Evolutionary conservation across 1,140 invertebrate species (phyloP).

Genomic region (Liolophura sinensis): DNA sequence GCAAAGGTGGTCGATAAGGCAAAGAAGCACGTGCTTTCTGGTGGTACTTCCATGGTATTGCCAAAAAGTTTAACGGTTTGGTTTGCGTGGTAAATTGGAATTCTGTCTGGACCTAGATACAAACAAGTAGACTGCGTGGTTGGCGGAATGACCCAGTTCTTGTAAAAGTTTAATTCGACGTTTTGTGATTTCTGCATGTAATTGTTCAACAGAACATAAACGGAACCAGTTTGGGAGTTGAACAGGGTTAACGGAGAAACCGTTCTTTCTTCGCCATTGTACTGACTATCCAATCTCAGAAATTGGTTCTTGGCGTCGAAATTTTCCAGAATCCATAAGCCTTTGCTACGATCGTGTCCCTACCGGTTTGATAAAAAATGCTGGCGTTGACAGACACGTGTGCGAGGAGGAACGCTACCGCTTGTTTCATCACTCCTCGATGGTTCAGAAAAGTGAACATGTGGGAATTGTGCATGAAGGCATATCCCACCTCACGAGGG

Average conservation of each 20-base stretch:
- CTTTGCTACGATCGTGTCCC: conserved; percentile 1
- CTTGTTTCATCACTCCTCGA: conserved; percentile 9
- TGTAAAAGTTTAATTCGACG: conserved; percentile 7
- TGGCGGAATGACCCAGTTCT: conserved; percentile 6
- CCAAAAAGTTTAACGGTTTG: no score
- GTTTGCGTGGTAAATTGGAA: no score
- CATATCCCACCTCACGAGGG: conserved; percentile 10
- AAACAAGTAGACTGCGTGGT: conserved; percentile 4
- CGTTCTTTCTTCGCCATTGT: conserved; percentile 7
- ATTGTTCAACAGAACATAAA: conserved; percentile 10
- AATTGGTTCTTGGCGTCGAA: conserved; percentile 4
- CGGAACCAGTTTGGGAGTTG: conserved; percentile 1
- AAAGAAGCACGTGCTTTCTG: no score
- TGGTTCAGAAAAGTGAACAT: conserved; percentile 15
- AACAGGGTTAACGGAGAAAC: conserved; percentile 7
- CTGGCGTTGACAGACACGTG: conserved; percentile 1
- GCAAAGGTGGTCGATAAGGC: no score
- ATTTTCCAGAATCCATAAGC: conserved; percentile 13
- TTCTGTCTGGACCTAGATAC: background rate
- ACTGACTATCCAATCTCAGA: conserved; percentile 6
- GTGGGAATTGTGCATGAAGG: conserved; percentile 9
- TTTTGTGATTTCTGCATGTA: background rate
- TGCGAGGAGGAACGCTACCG: conserved; percentile 6
- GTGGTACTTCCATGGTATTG: no score
- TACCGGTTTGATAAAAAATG: conserved; percentile 11